Conservation (phyloP, 2,888 invertebrate genomes). For the Eulithis prunata region DNA sequence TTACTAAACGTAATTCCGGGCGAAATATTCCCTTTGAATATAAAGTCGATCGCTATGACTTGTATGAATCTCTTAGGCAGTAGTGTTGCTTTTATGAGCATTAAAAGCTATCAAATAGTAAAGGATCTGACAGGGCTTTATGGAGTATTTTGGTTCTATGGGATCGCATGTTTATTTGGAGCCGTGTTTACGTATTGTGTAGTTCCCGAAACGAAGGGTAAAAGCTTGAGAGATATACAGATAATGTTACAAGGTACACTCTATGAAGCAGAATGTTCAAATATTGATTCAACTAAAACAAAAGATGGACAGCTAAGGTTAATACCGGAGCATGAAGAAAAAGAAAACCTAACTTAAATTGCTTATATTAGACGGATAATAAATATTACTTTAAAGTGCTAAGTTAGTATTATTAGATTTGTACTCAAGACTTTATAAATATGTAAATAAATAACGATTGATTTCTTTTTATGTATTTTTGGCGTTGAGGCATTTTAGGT, state of each 20-base stretch:
- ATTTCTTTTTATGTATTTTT: no score
- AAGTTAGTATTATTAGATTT: no score
- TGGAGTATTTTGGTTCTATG: slow-evolving; percentile 78
- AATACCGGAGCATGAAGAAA: not conserved
- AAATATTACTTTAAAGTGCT: no score
- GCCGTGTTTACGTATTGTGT: slow-evolving; percentile 68
- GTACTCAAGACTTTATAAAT: no score
- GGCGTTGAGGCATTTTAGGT: no score
- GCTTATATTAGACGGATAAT: no score
- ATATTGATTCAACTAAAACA: not conserved
- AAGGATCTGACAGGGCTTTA: slow-evolving; percentile 73
- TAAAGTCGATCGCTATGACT: slow-evolving; percentile 81
- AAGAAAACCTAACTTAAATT: not conserved
- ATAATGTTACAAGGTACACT: slow-evolving; percentile 68
- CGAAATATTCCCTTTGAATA: slow-evolving; percentile 83
- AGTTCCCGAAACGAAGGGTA: slow-evolving; percentile 84
- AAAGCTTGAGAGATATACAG: slow-evolving; percentile 82
- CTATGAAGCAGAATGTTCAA: slow-evolving; percentile 23
- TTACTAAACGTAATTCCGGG: slow-evolving; percentile 77
- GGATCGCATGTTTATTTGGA: slow-evolving; percentile 67
- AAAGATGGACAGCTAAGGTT: not conserved
- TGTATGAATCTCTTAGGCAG: slow-evolving; percentile 69
- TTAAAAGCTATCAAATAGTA: slow-evolving; percentile 77
- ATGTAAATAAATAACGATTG: no score
- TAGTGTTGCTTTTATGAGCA: slow-evolving; percentile 71